Base-by-base conservation (phyloP, 1,140 invertebrate species). In the Paraescarpia echinospica region DNA sequence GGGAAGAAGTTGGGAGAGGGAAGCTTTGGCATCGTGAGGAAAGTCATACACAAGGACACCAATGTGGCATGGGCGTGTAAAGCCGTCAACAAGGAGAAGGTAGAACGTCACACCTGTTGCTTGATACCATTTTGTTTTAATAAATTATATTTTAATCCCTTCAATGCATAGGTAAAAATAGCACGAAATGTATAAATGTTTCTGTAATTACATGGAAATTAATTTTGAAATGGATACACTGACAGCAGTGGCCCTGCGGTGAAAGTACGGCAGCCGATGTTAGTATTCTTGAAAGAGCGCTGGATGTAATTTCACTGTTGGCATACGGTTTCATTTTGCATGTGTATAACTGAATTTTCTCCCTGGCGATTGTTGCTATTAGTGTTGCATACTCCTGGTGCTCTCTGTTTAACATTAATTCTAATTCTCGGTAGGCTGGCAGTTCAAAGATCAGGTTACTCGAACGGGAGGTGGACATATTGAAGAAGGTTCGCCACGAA, bases 401-500 rank as follows among this genome's bases (percentile, higher is more conserved):
- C 59, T 77, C 59, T 77, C 22, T 18, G 2, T 77, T 77, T 77
- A 6, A 77, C 59, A 31, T 41, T 77, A 27, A 12, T 77, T 22
- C 2, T 77, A 77, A 77, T 77, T 59, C 90, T 92, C 94, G 94
- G 34, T 93, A 96, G 96, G 95, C 96, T 93, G 95, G 95, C 77
- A 95, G 95, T 91, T 94, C 94, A 91, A 95, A 95, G 51, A 93
- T 96, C 31, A 95, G 95, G 92, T 94, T 96, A 91, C 93, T 97
- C 33, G 95, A 97, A 92, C 94, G 96, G 93, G 97, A 97, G 95
- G 96, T 97, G 35, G 94, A 95, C 91, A 97, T 97, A 90, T 94
- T 97, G 92, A 97, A 97, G 94, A 94, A 95, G 93, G 96, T 97
- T 12, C 94, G 96, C 34, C 97, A 97, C 94, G 96, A 96, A 34